Evolutionary conservation across 1,140 invertebrate species (phyloP), one percentile per base, ranked within the genome.

Genomic region (Steinernema feltiae): DNA sequence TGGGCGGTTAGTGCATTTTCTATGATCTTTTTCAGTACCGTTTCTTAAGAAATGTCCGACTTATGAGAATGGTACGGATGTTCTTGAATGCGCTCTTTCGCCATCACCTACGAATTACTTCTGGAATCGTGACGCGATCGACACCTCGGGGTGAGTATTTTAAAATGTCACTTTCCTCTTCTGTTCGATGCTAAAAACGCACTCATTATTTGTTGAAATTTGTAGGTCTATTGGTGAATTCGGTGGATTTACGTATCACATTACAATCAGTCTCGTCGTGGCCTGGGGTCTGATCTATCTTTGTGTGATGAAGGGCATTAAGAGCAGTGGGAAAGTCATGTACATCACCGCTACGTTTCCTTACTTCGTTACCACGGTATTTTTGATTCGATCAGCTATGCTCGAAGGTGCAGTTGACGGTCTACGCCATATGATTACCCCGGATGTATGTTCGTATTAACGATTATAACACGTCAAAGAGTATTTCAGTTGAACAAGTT

Each of bases 251-350:
- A 97, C 97, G 88, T 96, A 92, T 91, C 94, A 95, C 86, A 94
- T 98, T 74, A 93, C 92, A 17, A 84, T 95, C 27, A 93, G 93
- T 27, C 88, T 98, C 27, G 89, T 95, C 1, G 89, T 97, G 0
- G 93, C 95, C 70, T 99, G 96, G 96, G 91, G 96, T 69, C 88
- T 98, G n/a, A 94, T 97, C 73, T 98, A 97, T 87, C 91, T 97
- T 88, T 81, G 81, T 88, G 97, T 98, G 91, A 96, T 96, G 79
- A 98, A 98, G 88, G 96, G 96, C 69, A 97, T 98, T 71, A 94
- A 95, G 27, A 95, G 93, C 3, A 96, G 94, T 0, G 94, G 94
- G 78, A 97, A 97, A 89, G 95, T 84, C 27, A 85, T 85, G 83
- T 97, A 97, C 82, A 92, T 97, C 2, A 97, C 95, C 7, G 94